These are phyloP conservation scores for Conistra vaccinii DNA, from an alignment of 2,888 invertebrate genomes.

Conservation along the genomic window DNA sequence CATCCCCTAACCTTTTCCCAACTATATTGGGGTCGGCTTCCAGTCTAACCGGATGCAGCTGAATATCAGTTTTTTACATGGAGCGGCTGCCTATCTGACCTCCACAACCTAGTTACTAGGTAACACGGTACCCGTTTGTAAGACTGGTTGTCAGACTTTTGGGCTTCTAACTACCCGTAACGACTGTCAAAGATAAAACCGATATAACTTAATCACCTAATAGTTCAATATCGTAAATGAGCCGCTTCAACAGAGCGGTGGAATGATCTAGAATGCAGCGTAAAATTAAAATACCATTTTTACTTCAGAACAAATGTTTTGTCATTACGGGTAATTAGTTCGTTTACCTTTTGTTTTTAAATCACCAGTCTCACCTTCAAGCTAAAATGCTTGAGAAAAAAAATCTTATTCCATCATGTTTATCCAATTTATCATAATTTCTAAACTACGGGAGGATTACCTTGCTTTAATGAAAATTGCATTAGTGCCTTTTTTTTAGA, in stretches of 20 bases:
- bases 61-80: no score
- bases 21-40: no score
- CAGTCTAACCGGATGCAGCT: no score
- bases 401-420: slow-evolving; percentile 1
- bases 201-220: not conserved
- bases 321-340: slow-evolving; percentile 31
- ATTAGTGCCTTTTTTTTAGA: slow-evolving; percentile 12
- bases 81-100: no score
- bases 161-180: no score
- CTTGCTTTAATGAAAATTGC: not conserved
- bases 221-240: slow-evolving; percentile 12
- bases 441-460: not conserved
- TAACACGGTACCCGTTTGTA: no score
- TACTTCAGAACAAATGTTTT: slow-evolving; percentile 19
- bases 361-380: slow-evolving; percentile 31
- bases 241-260: not conserved
- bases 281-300: slow-evolving; percentile 2
- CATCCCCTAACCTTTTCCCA: no score
- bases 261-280: not conserved
- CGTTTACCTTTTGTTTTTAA: slow-evolving; percentile 16
- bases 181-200: no score
- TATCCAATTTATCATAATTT: slow-evolving; percentile 23
- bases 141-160: no score
- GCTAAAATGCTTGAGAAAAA: not conserved
- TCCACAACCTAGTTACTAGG: no score